Conservation (phyloP, 92 coral and sea anemone genomes). For the Siderastrea siderea region DNA sequence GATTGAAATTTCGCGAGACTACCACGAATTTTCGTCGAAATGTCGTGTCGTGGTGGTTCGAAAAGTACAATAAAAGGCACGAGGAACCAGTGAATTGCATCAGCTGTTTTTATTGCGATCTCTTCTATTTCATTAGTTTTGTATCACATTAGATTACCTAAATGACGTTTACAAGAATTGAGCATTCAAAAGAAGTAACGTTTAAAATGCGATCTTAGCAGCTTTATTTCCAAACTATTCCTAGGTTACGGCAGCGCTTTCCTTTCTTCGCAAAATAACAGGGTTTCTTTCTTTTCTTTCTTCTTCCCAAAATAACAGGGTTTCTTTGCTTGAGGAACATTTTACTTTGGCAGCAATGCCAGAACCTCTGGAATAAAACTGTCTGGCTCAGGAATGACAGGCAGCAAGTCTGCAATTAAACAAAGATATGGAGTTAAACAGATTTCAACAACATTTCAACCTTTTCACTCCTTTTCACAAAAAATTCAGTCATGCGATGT, state of each 20-base stretch:
- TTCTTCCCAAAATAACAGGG: background rate
- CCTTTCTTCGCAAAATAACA: background rate
- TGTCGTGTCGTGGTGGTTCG: background rate
- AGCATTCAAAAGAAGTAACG: background rate
- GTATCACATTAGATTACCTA: background rate
- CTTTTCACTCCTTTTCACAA: too few relatives aligned
- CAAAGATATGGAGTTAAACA: background rate
- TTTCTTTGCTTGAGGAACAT: background rate
- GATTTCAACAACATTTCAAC: background rate
- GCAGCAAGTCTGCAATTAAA: constrained; percentile 62
- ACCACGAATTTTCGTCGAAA: too few relatives aligned
- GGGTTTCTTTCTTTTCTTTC: background rate
- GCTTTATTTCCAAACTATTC: background rate
- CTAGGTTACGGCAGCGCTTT: background rate
- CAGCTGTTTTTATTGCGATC: background rate
- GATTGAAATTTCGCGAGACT: too few relatives aligned
- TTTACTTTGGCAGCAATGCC: constrained; percentile 65
- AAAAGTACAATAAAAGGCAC: background rate
- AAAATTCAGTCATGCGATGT: too few relatives aligned
- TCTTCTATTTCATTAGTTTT: background rate
- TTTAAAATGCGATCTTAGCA: background rate
- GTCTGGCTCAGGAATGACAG: constrained; percentile 75
- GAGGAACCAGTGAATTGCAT: background rate
- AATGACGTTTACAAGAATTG: background rate
- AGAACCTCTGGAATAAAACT: constrained; percentile 68